A percentile compares a stretch with the other conserved stretches of the same genome.
phyloP scores from a whole-genome alignment of 2,888 invertebrate genomes.

The Caradrina kadenii region DNA sequence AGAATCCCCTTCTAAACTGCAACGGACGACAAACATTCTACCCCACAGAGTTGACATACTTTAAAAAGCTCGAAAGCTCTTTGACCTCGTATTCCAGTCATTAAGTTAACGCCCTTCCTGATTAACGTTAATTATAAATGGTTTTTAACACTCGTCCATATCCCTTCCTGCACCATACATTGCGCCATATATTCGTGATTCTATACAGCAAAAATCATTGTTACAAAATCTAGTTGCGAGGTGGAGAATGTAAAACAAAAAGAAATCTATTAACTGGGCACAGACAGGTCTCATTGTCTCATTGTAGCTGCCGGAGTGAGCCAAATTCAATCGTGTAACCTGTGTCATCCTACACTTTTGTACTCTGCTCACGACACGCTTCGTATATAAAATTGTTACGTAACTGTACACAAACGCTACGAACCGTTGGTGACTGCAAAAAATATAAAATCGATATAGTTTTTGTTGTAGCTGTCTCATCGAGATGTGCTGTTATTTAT shows the following conservation, averaged over 20 bases:
- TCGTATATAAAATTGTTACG: conserved; percentile 46
- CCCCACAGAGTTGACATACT: conserved; percentile 27
- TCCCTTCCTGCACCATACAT: conserved; percentile 27
- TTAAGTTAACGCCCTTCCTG: conserved; percentile 59
- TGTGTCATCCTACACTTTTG: conserved; percentile 46
- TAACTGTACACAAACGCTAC: conserved; percentile 55
- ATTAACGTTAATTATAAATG: conserved; percentile 62
- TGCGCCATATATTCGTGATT: conserved; percentile 12
- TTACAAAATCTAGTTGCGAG: conserved; percentile 16
- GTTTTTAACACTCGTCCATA: conserved; percentile 56
- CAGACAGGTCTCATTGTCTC: conserved; percentile 35
- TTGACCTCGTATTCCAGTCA: conserved; percentile 45
- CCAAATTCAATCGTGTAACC: conserved; percentile 53
- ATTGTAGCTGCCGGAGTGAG: conserved; percentile 37
- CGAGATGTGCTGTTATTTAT: conserved; percentile 64
- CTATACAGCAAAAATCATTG: conserved; percentile 9
- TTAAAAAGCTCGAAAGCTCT: conserved; percentile 40
- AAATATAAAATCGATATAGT: conserved; percentile 62
- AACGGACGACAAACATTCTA: conserved; percentile 35
- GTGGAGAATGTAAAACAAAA: conserved; percentile 26
- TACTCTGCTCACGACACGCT: conserved; percentile 38
- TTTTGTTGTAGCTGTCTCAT: conserved; percentile 58
- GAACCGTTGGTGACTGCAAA: conserved; percentile 55
- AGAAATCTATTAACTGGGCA: conserved; percentile 28
- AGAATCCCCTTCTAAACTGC: conserved; percentile 34